phyloP scores from a whole-genome alignment of 2,888 invertebrate genomes.

The Acronicta alni region DNA sequence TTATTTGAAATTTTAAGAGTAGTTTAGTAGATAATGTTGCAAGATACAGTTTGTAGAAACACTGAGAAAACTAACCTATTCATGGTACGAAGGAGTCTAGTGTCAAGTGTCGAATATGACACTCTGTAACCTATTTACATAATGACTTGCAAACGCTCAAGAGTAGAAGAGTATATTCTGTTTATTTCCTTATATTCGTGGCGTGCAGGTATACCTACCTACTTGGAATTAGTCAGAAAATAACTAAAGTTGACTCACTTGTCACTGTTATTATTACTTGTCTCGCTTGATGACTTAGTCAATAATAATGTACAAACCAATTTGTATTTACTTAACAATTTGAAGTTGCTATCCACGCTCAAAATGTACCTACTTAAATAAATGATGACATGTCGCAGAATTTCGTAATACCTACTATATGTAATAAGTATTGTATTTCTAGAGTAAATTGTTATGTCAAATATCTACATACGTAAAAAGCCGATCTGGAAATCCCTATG shows the following conservation, averaged over 20 bases:
- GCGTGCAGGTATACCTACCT: conserved; percentile 4
- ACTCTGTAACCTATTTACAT: conserved; percentile 42
- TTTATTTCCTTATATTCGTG: conserved; percentile 44
- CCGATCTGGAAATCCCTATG: background rate
- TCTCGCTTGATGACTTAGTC: conserved; percentile 37
- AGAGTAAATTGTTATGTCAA: background rate
- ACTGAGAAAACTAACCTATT: conserved; percentile 17
- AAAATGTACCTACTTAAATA: conserved; percentile 29
- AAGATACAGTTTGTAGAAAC: conserved; percentile 4
- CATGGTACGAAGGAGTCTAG: conserved; percentile 12
- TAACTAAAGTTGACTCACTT: conserved; percentile 44
- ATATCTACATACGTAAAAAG: background rate
- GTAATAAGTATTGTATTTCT: background rate
- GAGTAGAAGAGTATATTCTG: conserved; percentile 11
- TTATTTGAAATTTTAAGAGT: background rate
- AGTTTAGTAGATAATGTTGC: background rate
- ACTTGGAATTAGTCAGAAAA: conserved; percentile 38
- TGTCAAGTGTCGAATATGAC: conserved; percentile 30
- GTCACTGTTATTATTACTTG: conserved; percentile 40
- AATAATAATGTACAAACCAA: conserved; percentile 25
- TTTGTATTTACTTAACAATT: conserved; percentile 30
- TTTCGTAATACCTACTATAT: conserved; percentile 18
- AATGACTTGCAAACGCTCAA: conserved; percentile 39
- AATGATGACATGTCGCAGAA: conserved; percentile 8
- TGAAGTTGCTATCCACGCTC: conserved; percentile 16